phyloP scores from a whole-genome alignment of 1,140 invertebrate species.

The Ephestia elutella region DNA sequence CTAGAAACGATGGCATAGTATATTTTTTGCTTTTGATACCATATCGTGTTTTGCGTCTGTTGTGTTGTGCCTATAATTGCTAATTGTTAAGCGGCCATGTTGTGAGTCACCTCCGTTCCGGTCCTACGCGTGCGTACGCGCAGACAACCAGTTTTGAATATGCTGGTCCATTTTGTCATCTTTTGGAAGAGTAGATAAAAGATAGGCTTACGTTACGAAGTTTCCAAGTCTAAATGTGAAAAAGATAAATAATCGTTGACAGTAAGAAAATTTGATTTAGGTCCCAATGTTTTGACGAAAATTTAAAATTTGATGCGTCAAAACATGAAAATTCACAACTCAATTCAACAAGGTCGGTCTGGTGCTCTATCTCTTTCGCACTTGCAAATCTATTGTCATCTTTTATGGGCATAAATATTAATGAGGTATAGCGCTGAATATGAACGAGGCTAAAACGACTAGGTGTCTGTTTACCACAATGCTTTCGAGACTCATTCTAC shows the following conservation, averaged over 20 bases:
- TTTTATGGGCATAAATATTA: constrained; percentile 17
- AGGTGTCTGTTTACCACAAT: neutral
- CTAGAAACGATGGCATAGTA: neutral
- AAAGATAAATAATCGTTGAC: too few relatives aligned
- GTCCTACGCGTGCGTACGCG: constrained; percentile 22
- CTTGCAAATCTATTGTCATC: constrained; percentile 17
- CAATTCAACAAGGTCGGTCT: neutral
- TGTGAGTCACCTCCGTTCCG: constrained; percentile 28
- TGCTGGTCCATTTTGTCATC: too few relatives aligned
- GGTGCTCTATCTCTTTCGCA: constrained; percentile 14
- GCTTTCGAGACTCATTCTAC: neutral
- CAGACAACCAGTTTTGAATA: constrained; percentile 19
- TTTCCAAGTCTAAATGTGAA: too few relatives aligned
- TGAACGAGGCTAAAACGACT: neutral
- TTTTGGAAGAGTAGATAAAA: too few relatives aligned
- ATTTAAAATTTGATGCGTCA: neutral
- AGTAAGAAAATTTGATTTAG: too few relatives aligned
- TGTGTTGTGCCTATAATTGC: constrained; percentile 28
- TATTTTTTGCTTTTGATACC: neutral
- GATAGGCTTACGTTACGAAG: too few relatives aligned
- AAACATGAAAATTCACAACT: constrained; percentile 24
- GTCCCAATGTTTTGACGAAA: too few relatives aligned
- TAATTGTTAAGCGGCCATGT: constrained; percentile 32
- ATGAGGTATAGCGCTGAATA: constrained; percentile 18
- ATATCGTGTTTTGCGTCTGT: constrained; percentile 12